These are phyloP conservation scores for Melangyna quadrimaculata DNA, from an alignment of 2,888 invertebrate species.

Conservation along the genomic window DNA sequence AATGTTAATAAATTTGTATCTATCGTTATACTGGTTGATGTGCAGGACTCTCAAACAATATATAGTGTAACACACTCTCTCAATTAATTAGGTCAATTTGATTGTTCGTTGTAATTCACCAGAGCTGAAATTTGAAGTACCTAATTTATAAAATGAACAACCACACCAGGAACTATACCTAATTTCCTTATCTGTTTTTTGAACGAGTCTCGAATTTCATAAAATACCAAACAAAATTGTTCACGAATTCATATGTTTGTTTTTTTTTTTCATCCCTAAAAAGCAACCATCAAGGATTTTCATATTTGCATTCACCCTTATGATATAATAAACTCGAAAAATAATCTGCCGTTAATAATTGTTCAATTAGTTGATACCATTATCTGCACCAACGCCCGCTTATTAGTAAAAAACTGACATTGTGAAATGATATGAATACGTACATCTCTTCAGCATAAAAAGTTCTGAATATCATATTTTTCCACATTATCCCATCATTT, in stretches of 20 bases:
- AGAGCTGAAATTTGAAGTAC: neutral
- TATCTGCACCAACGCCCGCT: slow-evolving; percentile 74
- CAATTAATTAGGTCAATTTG: neutral
- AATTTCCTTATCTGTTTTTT: neutral
- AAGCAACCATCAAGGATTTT: neutral
- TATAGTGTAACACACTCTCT: too few species aligned
- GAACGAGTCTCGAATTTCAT: neutral
- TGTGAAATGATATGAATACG: slow-evolving; percentile 47
- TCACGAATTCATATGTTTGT: neutral
- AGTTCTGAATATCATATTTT: slow-evolving; percentile 62
- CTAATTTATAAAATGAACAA: slow-evolving; percentile 9
- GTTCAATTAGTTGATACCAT: slow-evolving; percentile 75
- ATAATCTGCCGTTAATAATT: slow-evolving; percentile 77
- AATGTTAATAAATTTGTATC: too few species aligned
- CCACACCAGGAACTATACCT: neutral
- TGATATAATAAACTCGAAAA: slow-evolving; percentile 40
- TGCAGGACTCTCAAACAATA: too few species aligned
- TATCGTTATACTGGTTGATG: too few species aligned
- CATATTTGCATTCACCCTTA: slow-evolving; percentile 3
- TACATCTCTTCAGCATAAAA: slow-evolving; percentile 28
- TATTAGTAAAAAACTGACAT: slow-evolving; percentile 71
- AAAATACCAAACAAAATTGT: neutral
- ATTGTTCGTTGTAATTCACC: neutral
- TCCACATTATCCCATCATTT: slow-evolving; percentile 48
- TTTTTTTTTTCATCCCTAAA: neutral